These are phyloP conservation scores for Sesamia nonagrioides DNA, from an alignment of 1,140 invertebrate genomes.

Conservation along the genomic window DNA sequence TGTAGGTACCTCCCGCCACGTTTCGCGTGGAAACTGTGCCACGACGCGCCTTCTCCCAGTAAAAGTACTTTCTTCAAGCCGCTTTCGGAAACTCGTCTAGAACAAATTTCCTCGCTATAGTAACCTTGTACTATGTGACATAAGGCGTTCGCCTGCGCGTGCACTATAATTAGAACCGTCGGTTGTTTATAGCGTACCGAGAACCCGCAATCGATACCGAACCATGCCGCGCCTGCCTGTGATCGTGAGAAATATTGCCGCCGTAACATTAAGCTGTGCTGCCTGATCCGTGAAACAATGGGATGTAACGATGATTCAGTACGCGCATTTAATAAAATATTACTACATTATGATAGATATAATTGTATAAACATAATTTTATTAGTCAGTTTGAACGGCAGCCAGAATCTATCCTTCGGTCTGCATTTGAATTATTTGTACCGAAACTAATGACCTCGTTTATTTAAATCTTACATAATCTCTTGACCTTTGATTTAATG, in stretches of 20 bases:
- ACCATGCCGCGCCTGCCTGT: conserved; percentile 49
- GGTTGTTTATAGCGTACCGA: conserved; percentile 67
- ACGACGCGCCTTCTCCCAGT: conserved; percentile 79
- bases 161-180: conserved; percentile 76
- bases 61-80: conserved; percentile 86
- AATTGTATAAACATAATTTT: not conserved
- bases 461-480: not conserved
- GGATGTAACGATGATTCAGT: conserved; percentile 34
- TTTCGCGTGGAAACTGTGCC: conserved; percentile 83
- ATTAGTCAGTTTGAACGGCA: conserved; percentile 7
- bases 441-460: not conserved
- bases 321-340: conserved; percentile 22
- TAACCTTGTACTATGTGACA: conserved; percentile 82
- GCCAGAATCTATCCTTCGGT: not conserved
- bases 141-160: conserved; percentile 71
- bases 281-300: conserved; percentile 18
- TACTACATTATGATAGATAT: not conserved
- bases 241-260: conserved; percentile 54
- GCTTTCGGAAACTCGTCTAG: conserved; percentile 84
- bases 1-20: conserved; percentile 55
- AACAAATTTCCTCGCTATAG: conserved; percentile 78
- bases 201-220: conserved; percentile 71
- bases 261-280: conserved; percentile 27
- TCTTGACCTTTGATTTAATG: not conserved
- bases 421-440: not conserved